Evolutionary conservation across 2,888 invertebrate genomes (phyloP).

Genomic region (Maniola hyperantus): DNA sequence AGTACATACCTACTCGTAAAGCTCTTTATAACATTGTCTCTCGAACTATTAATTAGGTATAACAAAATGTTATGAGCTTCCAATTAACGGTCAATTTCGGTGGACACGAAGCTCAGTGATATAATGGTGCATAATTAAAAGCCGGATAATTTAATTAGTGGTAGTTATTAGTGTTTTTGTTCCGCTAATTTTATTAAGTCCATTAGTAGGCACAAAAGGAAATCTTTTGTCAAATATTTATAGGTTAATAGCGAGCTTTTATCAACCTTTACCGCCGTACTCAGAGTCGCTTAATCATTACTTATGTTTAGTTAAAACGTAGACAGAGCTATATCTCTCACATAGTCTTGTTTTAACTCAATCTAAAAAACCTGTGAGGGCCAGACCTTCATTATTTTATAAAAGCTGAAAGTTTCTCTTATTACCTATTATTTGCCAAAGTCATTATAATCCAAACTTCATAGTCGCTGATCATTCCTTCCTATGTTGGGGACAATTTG

Average conservation of each 20-base stretch:
- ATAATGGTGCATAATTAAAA: constrained; percentile 25
- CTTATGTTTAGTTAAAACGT: too few relatives aligned
- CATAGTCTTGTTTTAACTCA: too few relatives aligned
- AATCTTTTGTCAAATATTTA: background rate
- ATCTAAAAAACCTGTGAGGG: too few relatives aligned
- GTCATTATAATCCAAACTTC: too few relatives aligned
- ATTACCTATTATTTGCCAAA: too few relatives aligned
- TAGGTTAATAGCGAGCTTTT: background rate
- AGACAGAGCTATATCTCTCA: too few relatives aligned
- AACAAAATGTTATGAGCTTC: constrained; percentile 60
- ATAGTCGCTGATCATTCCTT: too few relatives aligned
- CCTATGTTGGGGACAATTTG: too few relatives aligned
- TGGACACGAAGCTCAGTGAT: constrained; percentile 21
- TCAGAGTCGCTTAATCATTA: too few relatives aligned
- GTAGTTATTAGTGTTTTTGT: constrained; percentile 3
- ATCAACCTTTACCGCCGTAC: too few relatives aligned
- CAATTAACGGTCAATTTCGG: constrained; percentile 41
- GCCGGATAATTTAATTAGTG: constrained; percentile 17
- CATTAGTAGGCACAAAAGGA: background rate
- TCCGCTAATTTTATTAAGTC: constrained; percentile 6
- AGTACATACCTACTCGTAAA: background rate
- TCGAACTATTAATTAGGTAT: constrained; percentile 54
- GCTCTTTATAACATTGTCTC: background rate
- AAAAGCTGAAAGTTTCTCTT: too few relatives aligned
- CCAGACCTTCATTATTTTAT: too few relatives aligned